phyloP scores from a whole-genome alignment of 2,888 invertebrate genomes.

The Drosophila birchii region DNA sequence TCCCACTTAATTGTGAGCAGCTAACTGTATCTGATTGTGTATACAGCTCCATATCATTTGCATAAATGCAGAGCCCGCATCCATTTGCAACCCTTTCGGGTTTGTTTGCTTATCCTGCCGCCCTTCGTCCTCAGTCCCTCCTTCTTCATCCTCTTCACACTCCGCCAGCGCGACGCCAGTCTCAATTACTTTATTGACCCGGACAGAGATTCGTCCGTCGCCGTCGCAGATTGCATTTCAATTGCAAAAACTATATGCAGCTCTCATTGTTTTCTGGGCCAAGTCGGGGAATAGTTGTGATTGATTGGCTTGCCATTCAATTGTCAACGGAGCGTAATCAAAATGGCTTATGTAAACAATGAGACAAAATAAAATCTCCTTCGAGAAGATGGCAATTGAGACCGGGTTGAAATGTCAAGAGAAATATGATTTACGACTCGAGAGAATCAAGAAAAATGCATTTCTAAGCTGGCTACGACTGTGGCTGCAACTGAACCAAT shows the following conservation, averaged over 20 bases:
- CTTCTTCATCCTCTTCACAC: slow-evolving; percentile 35
- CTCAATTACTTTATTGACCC: slow-evolving; percentile 78
- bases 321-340: slow-evolving; percentile 70
- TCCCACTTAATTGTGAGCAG: background rate
- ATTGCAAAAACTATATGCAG: slow-evolving; percentile 39
- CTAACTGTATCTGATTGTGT: slow-evolving; percentile 32
- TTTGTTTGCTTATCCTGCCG: slow-evolving; percentile 37
- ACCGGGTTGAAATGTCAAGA: slow-evolving; percentile 71
- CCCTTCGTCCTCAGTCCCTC: background rate
- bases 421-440: slow-evolving; percentile 67
- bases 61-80: slow-evolving; percentile 46
- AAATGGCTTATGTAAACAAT: slow-evolving; percentile 73
- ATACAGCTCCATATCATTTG: slow-evolving; percentile 25
- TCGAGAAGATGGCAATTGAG: slow-evolving; percentile 53
- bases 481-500: slow-evolving; percentile 24
- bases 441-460: slow-evolving; percentile 36
- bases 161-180: slow-evolving; percentile 72
- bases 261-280: slow-evolving; percentile 37
- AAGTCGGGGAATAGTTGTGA: slow-evolving; percentile 56
- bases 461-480: slow-evolving; percentile 17
- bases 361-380: slow-evolving; percentile 11
- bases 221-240: slow-evolving; percentile 49
- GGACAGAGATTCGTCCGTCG: slow-evolving; percentile 37
- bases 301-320: slow-evolving; percentile 71
- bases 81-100: slow-evolving; percentile 45